These are phyloP conservation scores for Lutraria rhynchaena DNA, from an alignment of 1,140 invertebrate genomes.

Conservation along the genomic window DNA sequence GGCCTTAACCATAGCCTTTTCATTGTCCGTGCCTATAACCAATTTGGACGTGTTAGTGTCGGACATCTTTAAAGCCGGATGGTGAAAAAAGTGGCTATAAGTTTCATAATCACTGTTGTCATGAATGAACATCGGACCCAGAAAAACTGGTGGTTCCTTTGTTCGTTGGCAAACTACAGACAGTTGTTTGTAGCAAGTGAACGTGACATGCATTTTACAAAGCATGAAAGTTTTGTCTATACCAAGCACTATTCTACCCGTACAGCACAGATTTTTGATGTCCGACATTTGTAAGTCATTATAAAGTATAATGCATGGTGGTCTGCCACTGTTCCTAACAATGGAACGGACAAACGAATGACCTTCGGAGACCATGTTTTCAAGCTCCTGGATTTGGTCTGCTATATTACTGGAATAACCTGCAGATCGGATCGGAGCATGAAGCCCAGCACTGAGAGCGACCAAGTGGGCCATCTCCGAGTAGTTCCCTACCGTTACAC, in stretches of 20 bases:
- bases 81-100: constrained; percentile 46
- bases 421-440: no score
- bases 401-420: constrained; percentile 35
- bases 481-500: not conserved
- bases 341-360: constrained; percentile 39
- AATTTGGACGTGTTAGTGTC: not conserved
- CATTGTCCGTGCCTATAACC: constrained; percentile 45
- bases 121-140: constrained; percentile 52
- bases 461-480: not conserved
- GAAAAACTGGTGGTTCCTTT: constrained; percentile 25
- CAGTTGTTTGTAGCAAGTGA: not conserved
- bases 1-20: constrained; percentile 45
- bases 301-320: constrained; percentile 1
- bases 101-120: constrained; percentile 59
- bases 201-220: constrained; percentile 42
- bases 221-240: constrained; percentile 41
- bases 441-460: not conserved
- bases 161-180: not conserved
- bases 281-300: constrained; percentile 13
- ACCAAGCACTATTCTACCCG: constrained; percentile 14
- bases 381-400: constrained; percentile 51
- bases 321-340: constrained; percentile 15
- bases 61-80: constrained; percentile 19
- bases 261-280: constrained; percentile 23
- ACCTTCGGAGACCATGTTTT: constrained; percentile 48